Conservation (phyloP, 2,113 vertebrate species). For the Perca schrenkii region DNA sequence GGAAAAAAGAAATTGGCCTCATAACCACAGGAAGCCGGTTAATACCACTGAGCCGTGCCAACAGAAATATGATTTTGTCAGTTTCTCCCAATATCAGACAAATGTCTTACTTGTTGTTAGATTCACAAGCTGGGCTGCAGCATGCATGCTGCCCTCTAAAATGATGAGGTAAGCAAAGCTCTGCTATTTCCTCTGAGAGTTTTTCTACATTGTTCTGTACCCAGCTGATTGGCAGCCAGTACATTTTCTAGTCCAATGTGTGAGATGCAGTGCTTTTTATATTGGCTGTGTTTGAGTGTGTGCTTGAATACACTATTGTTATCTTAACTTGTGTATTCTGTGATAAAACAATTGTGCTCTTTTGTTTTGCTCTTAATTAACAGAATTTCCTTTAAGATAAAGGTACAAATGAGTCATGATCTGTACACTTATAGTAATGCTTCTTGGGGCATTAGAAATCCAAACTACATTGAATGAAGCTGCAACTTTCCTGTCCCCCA, state of each 20-base stretch:
- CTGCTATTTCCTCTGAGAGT: conserved; percentile 28
- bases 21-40: conserved; percentile 32
- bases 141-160: conserved; percentile 48
- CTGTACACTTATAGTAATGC: neutral
- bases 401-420: neutral
- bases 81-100: conserved; percentile 57
- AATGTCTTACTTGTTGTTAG: conserved; percentile 43
- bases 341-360: neutral
- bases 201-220: conserved; percentile 31
- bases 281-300: neutral
- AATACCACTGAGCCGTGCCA: conserved; percentile 24
- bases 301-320: neutral
- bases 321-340: neutral
- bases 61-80: conserved; percentile 54
- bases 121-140: conserved; percentile 35
- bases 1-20: conserved; percentile 4
- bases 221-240: conserved; percentile 17
- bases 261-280: conserved; percentile 2
- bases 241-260: neutral
- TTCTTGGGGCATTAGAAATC: neutral
- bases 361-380: neutral
- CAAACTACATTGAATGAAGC: neutral
- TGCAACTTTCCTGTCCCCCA: neutral
- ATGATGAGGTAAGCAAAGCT: conserved; percentile 37
- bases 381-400: neutral